Conservation (phyloP, 1,140 invertebrate species). For the Zaprionus africanus region DNA sequence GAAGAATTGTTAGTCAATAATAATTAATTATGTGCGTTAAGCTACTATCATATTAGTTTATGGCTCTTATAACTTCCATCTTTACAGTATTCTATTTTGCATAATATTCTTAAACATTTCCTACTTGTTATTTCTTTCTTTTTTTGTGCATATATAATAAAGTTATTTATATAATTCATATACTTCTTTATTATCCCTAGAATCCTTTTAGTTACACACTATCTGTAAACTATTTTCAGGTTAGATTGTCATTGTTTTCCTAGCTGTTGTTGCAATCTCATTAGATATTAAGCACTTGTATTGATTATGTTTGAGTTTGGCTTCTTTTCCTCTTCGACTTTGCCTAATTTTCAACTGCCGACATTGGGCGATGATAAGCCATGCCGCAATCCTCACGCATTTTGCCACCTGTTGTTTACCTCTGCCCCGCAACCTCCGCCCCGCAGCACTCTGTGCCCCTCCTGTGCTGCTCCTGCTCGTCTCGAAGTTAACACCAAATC, state of each 20-base stretch:
- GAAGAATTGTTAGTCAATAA: too few species aligned
- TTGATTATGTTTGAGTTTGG: constrained; percentile 1
- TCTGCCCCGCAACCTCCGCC: neutral
- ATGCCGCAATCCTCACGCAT: neutral
- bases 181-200: too few species aligned
- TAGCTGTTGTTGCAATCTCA: neutral
- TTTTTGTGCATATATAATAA: too few species aligned
- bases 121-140: too few species aligned
- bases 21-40: too few species aligned
- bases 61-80: too few species aligned
- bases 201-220: neutral
- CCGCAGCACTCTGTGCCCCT: neutral
- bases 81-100: neutral
- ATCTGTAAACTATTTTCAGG: neutral
- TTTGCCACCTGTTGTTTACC: constrained; percentile 36
- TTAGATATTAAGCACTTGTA: neutral
- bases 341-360: neutral
- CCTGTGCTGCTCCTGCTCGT: neutral
- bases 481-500: constrained; percentile 61
- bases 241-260: neutral
- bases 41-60: too few species aligned
- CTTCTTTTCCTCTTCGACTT: neutral
- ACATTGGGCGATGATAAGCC: neutral
- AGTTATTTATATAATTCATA: too few species aligned
- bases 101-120: neutral